Evolutionary conservation across 2,797 vertebrate species (phyloP).

Genomic region (Diceros bicornis): DNA sequence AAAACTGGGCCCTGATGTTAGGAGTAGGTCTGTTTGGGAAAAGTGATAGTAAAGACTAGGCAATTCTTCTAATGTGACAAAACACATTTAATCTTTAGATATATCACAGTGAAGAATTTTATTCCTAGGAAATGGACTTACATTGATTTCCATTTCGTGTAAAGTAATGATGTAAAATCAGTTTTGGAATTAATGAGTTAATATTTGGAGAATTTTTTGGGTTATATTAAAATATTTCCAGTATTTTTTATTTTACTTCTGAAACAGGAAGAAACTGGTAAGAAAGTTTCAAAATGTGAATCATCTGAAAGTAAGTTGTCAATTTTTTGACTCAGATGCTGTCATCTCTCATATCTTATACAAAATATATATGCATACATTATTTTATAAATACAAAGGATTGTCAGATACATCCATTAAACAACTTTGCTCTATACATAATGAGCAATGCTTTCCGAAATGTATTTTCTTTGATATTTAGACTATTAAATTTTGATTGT

Average conservation of each 20-base stretch:
- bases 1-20: background rate
- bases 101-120: background rate
- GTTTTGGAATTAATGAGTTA: constrained; percentile 18
- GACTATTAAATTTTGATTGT: background rate
- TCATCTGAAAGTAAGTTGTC: background rate
- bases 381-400: constrained; percentile 8
- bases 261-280: constrained; percentile 22
- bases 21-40: background rate
- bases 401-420: constrained; percentile 7
- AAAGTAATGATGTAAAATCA: background rate
- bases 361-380: background rate
- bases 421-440: constrained; percentile 4
- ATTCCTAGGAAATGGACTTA: constrained; percentile 18
- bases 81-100: background rate
- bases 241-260: background rate
- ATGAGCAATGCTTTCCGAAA: background rate
- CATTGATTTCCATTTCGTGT: background rate
- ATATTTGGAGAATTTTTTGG: constrained; percentile 15
- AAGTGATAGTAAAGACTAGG: background rate
- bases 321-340: constrained; percentile 40
- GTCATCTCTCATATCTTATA: background rate
- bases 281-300: background rate
- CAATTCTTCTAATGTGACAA: background rate
- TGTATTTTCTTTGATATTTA: constrained; percentile 11
- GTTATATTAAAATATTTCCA: constrained; percentile 51